Conservation (phyloP, 2,888 invertebrate species). For the Stenoptilia bipunctidactyla region DNA sequence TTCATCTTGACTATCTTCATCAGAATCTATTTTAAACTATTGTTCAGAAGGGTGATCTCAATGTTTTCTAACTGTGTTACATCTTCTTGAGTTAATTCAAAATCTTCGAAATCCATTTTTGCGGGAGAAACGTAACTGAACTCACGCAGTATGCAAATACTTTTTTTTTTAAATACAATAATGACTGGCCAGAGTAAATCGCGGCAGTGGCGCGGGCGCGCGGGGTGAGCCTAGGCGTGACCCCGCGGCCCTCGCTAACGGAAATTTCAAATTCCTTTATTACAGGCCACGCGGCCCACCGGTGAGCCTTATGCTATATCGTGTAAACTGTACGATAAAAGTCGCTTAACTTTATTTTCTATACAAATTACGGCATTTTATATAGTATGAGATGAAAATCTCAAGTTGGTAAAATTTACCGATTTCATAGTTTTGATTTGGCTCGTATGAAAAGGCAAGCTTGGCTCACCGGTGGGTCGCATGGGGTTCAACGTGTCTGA, state of each 20-base stretch:
- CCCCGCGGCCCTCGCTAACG: constrained; percentile 8
- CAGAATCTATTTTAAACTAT: neutral
- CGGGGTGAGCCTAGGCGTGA: constrained; percentile 7
- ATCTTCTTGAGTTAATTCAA: neutral
- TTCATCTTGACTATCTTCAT: neutral
- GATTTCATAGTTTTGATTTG: constrained; percentile 9
- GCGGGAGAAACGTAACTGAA: neutral
- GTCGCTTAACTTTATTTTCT: constrained; percentile 9
- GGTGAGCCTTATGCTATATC: constrained; percentile 7
- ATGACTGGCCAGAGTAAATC: neutral
- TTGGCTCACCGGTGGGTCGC: neutral
- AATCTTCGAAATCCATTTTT: neutral
- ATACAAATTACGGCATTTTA: constrained; percentile 8
- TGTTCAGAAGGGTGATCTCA: neutral
- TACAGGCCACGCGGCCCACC: constrained; percentile 3
- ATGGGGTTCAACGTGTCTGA: neutral
- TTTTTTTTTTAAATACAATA: no score
- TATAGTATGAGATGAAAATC: constrained; percentile 12
- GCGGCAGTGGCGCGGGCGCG: neutral
- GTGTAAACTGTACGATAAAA: constrained; percentile 7
- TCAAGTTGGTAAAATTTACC: constrained; percentile 11
- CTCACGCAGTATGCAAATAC: no score
- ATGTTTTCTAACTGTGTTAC: neutral
- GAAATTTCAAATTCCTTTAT: constrained; percentile 4
- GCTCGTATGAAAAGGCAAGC: constrained; percentile 4